Evolutionary conservation across 2,888 invertebrate species (phyloP).

Genomic region (Sicus ferrugineus): DNA sequence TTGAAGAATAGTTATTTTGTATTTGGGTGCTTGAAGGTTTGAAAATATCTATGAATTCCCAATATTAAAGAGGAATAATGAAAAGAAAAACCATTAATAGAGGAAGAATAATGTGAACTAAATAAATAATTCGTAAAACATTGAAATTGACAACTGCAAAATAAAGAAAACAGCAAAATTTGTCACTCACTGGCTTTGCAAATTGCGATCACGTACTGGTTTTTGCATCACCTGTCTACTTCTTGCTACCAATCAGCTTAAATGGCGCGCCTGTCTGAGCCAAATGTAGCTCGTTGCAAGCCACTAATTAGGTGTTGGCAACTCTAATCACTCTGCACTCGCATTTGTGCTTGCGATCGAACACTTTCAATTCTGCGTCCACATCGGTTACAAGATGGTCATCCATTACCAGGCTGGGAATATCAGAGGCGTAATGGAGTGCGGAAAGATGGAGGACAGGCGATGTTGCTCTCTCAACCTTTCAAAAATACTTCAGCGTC

Average conservation of each 20-base stretch:
- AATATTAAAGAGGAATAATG: no score
- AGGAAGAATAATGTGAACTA: no score
- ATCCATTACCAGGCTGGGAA: background rate
- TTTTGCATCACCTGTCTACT: background rate
- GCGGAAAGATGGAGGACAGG: no score
- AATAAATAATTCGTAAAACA: no score
- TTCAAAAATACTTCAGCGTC: no score
- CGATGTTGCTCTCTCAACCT: no score
- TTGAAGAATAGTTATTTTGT: no score
- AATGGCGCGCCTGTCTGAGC: background rate
- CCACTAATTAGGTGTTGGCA: slow-evolving; percentile 52
- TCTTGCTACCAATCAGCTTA: background rate
- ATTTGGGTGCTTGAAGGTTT: no score
- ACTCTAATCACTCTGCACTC: slow-evolving; percentile 50
- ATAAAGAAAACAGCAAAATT: slow-evolving; percentile 12
- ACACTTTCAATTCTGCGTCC: slow-evolving; percentile 37
- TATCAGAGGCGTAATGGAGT: background rate
- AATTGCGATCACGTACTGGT: slow-evolving; percentile 25
- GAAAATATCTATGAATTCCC: no score
- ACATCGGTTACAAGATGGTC: background rate
- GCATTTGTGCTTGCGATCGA: slow-evolving; percentile 14
- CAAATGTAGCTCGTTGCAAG: slow-evolving; percentile 37
- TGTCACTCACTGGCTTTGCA: slow-evolving; percentile 16
- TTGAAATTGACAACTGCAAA: no score
- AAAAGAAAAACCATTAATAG: no score